Evolutionary conservation across 2,113 vertebrate genomes (phyloP).

Genomic region (Phalacrocorax pelagicus): DNA sequence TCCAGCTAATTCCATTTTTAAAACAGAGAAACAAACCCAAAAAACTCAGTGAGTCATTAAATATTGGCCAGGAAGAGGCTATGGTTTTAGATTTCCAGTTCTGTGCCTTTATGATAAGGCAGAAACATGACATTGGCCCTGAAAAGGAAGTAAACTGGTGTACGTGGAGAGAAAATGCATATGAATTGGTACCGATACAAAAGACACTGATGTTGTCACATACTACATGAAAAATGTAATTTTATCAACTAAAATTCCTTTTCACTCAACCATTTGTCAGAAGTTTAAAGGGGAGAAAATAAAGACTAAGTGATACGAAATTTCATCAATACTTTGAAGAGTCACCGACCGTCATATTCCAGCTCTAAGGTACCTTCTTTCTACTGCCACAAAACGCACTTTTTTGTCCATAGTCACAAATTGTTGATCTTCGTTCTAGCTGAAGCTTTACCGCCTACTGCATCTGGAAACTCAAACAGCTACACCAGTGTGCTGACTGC

Average conservation of each 20-base stretch:
- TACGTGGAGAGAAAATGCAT: neutral
- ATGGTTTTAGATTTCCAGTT: neutral
- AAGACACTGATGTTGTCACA: neutral
- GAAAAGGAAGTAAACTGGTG: neutral
- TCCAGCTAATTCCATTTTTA: neutral
- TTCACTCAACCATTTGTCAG: neutral
- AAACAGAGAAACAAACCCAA: neutral
- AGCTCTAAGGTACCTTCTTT: neutral
- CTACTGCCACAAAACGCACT: neutral
- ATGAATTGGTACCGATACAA: neutral
- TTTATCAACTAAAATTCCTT: neutral
- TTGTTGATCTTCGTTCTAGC: neutral
- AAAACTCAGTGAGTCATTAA: constrained; percentile 23
- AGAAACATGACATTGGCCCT: neutral
- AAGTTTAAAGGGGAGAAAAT: neutral
- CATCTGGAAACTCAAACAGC: neutral
- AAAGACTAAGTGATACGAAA: neutral
- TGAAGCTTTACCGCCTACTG: neutral
- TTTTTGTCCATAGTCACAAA: neutral
- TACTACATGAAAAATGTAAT: neutral
- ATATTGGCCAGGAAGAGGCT: neutral
- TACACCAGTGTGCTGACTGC: neutral
- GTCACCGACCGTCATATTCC: neutral
- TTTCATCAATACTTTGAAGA: neutral
- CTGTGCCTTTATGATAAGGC: constrained; percentile 53